Evolutionary conservation across 2,797 vertebrate genomes (phyloP), one percentile per base, ranked within the genome.

Genomic region (Oryzias dopingdopingensis): DNA sequence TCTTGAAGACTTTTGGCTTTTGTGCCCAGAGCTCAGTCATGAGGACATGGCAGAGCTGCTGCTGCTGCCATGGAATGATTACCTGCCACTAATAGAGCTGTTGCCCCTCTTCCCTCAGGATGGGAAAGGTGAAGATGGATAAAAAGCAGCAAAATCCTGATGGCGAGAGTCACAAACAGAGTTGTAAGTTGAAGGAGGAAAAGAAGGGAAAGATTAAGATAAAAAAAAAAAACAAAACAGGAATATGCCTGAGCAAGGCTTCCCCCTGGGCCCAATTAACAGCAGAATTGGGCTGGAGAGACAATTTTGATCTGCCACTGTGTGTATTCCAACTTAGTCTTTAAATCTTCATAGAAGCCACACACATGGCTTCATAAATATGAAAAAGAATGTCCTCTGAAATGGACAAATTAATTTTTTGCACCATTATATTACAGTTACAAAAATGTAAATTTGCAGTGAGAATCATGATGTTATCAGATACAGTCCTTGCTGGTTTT

Each of bases 21-120:
- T 65, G 49, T 61, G 61, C 66, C 77, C 80, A 85, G 87, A 85
- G 77, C 71, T 70, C 60, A 71, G 71, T 58, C 55, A 62, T 70
- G 60, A 74, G 54, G 60, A 77, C 76, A 70, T 73, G 71, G 71
- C 84, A 82, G 86, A 12, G 26, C 20, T 26, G 82, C 84, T 87
- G 88, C 81, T 85, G 82, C 79, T 74, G 74, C 81, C 17, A 55
- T 62, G 68, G 75, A 79, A 74, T 37, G 70, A 56, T 85, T 87
- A 89, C 90, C 84, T 89, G 85, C 62, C 48, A 59, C 75, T 79
- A 68, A 82, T 76, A 70, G n/a, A 57, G 59, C 67, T 79, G 52
- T 64, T 82, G 80, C 62, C 73, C 79, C 77, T 60, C 56, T 56
- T 67, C 58, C 69, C 55, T 72, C 15, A 42, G 74, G 63, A 67